These are phyloP conservation scores for Catocala fraxini DNA, from an alignment of 2,888 invertebrate species.

Conservation along the genomic window DNA sequence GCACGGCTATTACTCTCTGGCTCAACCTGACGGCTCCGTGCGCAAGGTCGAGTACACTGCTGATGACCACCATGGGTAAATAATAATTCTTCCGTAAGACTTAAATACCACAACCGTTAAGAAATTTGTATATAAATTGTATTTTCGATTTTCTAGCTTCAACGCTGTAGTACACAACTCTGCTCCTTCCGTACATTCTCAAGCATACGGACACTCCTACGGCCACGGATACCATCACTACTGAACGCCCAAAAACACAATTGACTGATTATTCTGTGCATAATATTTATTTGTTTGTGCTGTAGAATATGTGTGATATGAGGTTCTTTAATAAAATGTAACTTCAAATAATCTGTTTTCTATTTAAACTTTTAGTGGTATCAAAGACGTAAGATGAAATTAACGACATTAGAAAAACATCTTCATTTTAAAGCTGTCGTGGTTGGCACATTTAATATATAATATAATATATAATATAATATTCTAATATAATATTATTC, in stretches of 20 bases:
- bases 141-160: conserved; percentile 66
- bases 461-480: too few relatives aligned
- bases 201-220: conserved; percentile 58
- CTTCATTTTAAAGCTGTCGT: too few relatives aligned
- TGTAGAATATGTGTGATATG: neutral
- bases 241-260: conserved; percentile 21
- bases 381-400: too few relatives aligned
- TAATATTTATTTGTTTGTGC: neutral
- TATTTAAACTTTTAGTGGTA: too few relatives aligned
- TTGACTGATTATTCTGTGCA: neutral
- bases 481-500: too few relatives aligned
- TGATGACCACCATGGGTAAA: conserved; percentile 62
- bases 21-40: conserved; percentile 79
- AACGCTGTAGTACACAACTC: conserved; percentile 83
- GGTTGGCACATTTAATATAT: too few relatives aligned
- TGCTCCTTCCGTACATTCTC: conserved; percentile 69
- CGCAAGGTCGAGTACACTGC: conserved; percentile 83
- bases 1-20: conserved; percentile 76
- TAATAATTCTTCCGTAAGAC: neutral
- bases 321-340: too few relatives aligned
- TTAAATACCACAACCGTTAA: too few relatives aligned
- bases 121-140: too few relatives aligned
- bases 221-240: conserved; percentile 63
- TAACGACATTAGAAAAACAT: too few relatives aligned
- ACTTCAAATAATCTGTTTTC: too few relatives aligned